These are phyloP conservation scores for Poeciliopsis paucimaculata DNA, from an alignment of 2,797 vertebrate genomes.

Conservation along the genomic window DNA sequence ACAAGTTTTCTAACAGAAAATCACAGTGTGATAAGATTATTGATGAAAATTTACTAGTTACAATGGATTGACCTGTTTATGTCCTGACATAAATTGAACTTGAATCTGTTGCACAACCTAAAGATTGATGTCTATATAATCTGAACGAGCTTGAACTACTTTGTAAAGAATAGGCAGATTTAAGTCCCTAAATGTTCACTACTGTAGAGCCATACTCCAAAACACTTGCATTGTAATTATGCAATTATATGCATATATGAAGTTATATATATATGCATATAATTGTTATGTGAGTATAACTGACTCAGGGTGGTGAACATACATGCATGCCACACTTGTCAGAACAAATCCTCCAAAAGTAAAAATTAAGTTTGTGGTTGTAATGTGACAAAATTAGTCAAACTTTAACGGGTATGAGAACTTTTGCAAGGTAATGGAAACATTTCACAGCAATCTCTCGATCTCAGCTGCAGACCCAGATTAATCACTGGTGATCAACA, in stretches of 20 bases:
- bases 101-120: not conserved
- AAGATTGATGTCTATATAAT: not conserved
- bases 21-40: slow-evolving; percentile 5
- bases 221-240: not conserved
- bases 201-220: not conserved
- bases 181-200: not conserved
- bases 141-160: not conserved
- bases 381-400: not conserved
- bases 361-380: not conserved
- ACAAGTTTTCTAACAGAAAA: not conserved
- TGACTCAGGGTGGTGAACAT: not conserved
- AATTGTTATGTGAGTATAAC: not conserved
- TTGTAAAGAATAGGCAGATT: not conserved
- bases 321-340: not conserved
- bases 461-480: slow-evolving; percentile 12
- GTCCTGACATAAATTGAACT: not conserved
- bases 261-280: too few species aligned
- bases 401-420: not conserved
- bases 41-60: slow-evolving; percentile 10
- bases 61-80: not conserved
- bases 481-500: slow-evolving; percentile 51
- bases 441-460: slow-evolving; percentile 17
- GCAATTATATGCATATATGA: too few species aligned
- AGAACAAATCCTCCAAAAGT: not conserved
- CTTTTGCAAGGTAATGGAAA: slow-evolving; percentile 6